Base-by-base conservation (phyloP, 2,888 invertebrate species). In the Apamea crenata region DNA sequence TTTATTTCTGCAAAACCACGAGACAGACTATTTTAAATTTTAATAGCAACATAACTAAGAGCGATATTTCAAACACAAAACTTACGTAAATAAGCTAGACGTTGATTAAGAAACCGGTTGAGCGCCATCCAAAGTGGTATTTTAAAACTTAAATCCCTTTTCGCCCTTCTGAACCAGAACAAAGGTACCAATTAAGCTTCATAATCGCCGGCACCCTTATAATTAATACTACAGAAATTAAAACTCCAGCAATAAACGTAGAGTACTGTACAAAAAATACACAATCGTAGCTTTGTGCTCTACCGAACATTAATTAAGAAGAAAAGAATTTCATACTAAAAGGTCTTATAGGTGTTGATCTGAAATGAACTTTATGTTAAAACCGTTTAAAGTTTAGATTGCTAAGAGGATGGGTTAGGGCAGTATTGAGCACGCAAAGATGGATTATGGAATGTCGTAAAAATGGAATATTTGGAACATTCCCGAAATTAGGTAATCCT, bases 241-340 rank as follows among this genome's bases (percentile, higher is more conserved):
- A 95, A 95, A 93, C 93, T 93, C 93, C 80, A 90, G 92, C 93
- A 94, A 94, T 94, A 93, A 95, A 92, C 91, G 93, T 90, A 91
- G 90, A 90, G 82, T 63, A 72, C 81, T 90, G 90, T 89, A 91
- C 87, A 80, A 95, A 94, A 95, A 95, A 94, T 91, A 94, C 89
- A 95, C 94, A 96, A 95, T 94, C 93, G 92, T 90, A 94, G 94
- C 94, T 94, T 95, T 95, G 94, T 94, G 93, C 95, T 94, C 92
- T 92, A 94, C 94, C 94, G 94, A 95, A 95, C 95, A 95, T 95
- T 96, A 95, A 96, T 96, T 96, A 96, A 93, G 95, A 94, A 93
- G 91, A 92, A 94, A 94, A 92, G 91, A 90, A 91, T 91, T 91
- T 91, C 88, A 84, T 89, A 88, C 89, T 83, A 90, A 93, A 95